Percentiles rank a stretch among this genome's conserved stretches.
Evolutionary conservation across 2,113 vertebrate genomes (phyloP).

Genomic region (Pseudorasbora parva): DNA sequence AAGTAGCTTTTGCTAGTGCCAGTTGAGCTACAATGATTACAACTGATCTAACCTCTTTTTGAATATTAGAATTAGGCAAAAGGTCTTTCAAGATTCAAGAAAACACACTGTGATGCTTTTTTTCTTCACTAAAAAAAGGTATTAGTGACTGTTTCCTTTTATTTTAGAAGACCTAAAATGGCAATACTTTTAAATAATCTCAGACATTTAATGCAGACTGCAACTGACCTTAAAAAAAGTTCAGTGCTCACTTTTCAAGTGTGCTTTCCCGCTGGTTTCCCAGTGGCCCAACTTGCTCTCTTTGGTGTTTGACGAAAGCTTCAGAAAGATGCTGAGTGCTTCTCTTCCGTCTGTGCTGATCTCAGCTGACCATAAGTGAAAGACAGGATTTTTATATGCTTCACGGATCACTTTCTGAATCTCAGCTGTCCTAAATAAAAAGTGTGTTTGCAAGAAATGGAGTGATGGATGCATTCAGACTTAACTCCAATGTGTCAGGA

Average conservation of each 20-base stretch:
- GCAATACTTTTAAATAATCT: not conserved
- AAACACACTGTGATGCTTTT: too few species aligned
- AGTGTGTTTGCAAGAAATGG: not conserved
- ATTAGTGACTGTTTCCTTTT: not conserved
- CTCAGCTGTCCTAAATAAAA: not conserved
- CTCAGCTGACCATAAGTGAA: slow-evolving; percentile 11
- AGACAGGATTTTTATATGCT: not conserved
- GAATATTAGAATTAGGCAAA: not conserved
- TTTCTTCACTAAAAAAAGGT: too few species aligned
- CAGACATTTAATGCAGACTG: not conserved
- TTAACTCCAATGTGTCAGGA: not conserved
- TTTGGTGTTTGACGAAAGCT: slow-evolving; percentile 3
- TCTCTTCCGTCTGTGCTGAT: not conserved
- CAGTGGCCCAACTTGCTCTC: not conserved
- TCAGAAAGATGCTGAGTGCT: slow-evolving; percentile 22
- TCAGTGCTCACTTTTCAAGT: not conserved
- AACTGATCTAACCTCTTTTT: not conserved
- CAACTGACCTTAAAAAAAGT: not conserved
- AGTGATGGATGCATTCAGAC: not conserved
- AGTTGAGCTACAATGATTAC: not conserved
- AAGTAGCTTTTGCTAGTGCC: not conserved
- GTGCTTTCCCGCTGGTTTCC: not conserved
- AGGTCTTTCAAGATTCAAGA: not conserved
- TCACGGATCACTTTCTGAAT: not conserved
- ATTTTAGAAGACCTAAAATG: not conserved